Base-by-base conservation (phyloP, 53 echinoderm and acorn worm genomes). In the Astropecten irregularis region DNA sequence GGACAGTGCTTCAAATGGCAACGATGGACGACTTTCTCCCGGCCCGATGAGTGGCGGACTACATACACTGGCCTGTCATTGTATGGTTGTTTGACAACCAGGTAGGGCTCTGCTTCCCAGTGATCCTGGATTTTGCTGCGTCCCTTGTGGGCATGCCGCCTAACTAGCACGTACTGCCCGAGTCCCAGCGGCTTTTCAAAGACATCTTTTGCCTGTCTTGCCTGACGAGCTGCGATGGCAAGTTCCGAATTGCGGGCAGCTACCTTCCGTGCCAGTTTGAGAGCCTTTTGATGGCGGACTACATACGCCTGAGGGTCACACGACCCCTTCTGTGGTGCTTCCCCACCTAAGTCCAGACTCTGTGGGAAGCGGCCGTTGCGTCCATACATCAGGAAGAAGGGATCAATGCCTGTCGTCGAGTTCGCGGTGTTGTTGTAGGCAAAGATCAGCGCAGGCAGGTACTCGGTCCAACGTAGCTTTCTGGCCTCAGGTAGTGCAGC, bases 381-480 rank as follows among this genome's bases (percentile, higher is more conserved):
- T 30, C 66, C 82, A 46, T 44, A 82, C 82, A 82, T 82, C 32
- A 82, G 35, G 60, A 82, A 82, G 66, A 82, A 82, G 9, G 82
- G 82, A 2, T 82, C 82, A 1, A 46, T 19, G 2, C 82, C 82
- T 2, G 82, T 82, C 7, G 49, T 65, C 8, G 82, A 82, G 38
- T 82, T 66, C 11, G 23, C 9, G 23, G 82, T 46, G 31, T 82
- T 82, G 82, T 82, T 82, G 82, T 82, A 82, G 1, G 82, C 34
- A 65, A 55, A 82, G 31, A 82, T 67, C 19, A 82, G 66, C 19
- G 46, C 22, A 21, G 82, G 49, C 20, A 82, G 28, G 49, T 66
- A 82, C 15, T 63, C 66, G 13, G 81, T 19, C 81, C 81, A 81
- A 0, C 58, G 33, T 8, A 49, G 27, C 54, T 85, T 85, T 53